Conservation (phyloP, 2,113 vertebrate species). For the Apus apus region DNA sequence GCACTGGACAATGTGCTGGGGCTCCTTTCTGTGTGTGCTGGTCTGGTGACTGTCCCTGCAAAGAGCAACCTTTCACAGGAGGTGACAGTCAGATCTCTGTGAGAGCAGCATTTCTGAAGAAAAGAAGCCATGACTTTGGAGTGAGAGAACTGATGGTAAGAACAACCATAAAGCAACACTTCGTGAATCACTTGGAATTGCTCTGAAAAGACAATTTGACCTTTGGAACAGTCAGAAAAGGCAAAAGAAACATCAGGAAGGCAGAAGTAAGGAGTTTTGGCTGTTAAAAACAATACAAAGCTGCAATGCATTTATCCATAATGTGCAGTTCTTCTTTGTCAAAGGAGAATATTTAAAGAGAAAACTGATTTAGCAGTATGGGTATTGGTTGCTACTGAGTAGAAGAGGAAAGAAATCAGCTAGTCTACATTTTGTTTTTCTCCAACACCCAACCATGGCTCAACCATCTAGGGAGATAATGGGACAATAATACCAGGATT, state of each 20-base stretch:
- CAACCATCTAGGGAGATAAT: neutral
- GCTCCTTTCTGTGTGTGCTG: neutral
- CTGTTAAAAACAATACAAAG: neutral
- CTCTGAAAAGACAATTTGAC: neutral
- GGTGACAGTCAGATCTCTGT: neutral
- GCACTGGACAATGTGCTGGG: fast-evolving
- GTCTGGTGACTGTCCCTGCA: neutral
- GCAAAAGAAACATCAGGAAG: neutral
- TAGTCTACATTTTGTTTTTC: neutral
- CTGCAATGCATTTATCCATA: neutral
- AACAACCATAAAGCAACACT: neutral
- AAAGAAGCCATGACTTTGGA: neutral
- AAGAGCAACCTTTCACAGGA: neutral
- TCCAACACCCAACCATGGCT: neutral
- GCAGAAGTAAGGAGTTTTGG: neutral
- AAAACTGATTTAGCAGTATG: neutral
- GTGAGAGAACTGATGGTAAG: neutral
- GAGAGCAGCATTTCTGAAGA: neutral
- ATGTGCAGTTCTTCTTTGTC: neutral
- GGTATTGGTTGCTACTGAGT: neutral
- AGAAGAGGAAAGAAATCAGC: neutral
- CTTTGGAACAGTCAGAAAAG: neutral
- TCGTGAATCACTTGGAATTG: neutral
- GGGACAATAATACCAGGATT: neutral
- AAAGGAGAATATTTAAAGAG: neutral